Evolutionary conservation across 2,888 invertebrate species (phyloP), one percentile per base, ranked within the genome.

Genomic region (Perizoma affinitatum): DNA sequence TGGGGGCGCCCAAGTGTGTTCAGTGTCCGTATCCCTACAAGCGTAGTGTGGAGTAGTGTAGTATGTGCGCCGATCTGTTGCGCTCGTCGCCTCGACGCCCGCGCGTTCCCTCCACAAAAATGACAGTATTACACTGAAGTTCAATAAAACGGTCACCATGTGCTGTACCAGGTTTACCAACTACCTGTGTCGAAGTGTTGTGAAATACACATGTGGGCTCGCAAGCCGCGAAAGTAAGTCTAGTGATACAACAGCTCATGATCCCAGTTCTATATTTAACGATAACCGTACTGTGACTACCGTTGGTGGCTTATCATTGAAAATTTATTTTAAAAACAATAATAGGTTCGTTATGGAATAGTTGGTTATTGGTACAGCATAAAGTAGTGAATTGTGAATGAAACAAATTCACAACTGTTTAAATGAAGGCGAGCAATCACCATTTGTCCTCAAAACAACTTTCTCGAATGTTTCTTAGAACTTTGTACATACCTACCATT

Each of bases 181-280:
- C 78, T 89, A 90, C 78, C 79, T 91, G 78, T 89, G 89, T 71
- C 84, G 89, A 76, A 90, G 90, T 82, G 85, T 92, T 68, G 87
- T 90, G 77, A 90, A 87, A 74, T 91, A 91, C 82, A 90, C 91
- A 87, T 89, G 90, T 84, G 91, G 91, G 75, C 81, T 88, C 64
- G 85, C 87, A 74, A 86, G 87, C 80, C 84, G 85, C 75, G 87
- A 90, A 86, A 91, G 91, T 92, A 80, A 92, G 91, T 91, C n/a
- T 22, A 36, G 38, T 46, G 34, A 58, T 62, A 43, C 50, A 46
- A 41, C 45, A 46, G 47, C 46, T 47, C 54, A 43, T 63, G 71
- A 69, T 78, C 73, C 74, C 72, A 69, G 63, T 72, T 71, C 76
- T 79, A 79, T 73, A 76, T 72, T 75, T 79, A 77, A 68, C 75